phyloP scores from a whole-genome alignment of 37 sponge, comb jelly and placozoan genomes.

The Cladorhizidae sp. region DNA sequence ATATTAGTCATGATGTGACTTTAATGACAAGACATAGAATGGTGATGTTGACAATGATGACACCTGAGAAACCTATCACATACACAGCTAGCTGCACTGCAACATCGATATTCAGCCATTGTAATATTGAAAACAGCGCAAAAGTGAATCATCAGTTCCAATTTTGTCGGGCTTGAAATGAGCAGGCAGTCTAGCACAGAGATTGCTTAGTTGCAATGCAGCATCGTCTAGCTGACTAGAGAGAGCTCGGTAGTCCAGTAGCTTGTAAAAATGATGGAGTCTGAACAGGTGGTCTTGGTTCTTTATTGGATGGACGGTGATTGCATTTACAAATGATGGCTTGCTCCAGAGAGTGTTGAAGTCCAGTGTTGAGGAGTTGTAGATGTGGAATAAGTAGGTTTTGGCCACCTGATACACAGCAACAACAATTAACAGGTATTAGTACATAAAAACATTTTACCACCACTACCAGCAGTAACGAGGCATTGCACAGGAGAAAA shows the following conservation, averaged over 20 bases:
- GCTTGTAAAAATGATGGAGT: constrained; percentile 45
- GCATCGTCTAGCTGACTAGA: background rate
- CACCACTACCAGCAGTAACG: too few species aligned
- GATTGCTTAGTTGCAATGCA: background rate
- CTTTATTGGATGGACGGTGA: constrained; percentile 56
- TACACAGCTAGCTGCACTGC: too few species aligned
- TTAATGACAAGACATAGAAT: too few species aligned
- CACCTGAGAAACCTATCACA: too few species aligned
- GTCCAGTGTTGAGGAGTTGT: background rate
- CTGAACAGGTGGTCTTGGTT: constrained; percentile 46
- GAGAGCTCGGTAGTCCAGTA: constrained; percentile 15
- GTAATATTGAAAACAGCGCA: too few species aligned
- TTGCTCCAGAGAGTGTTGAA: constrained; percentile 39
- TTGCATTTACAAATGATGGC: constrained; percentile 7
- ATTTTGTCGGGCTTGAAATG: background rate
- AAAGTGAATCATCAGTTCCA: too few species aligned
- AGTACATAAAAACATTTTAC: too few species aligned
- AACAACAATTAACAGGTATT: too few species aligned
- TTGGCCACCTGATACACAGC: background rate
- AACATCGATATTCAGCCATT: too few species aligned
- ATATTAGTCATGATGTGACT: too few species aligned
- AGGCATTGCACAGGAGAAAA: too few species aligned
- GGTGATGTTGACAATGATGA: too few species aligned
- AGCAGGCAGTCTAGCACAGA: constrained; percentile 11
- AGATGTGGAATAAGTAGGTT: constrained; percentile 7